phyloP scores from a whole-genome alignment of 2,797 vertebrate genomes.

The Karalla daura region DNA sequence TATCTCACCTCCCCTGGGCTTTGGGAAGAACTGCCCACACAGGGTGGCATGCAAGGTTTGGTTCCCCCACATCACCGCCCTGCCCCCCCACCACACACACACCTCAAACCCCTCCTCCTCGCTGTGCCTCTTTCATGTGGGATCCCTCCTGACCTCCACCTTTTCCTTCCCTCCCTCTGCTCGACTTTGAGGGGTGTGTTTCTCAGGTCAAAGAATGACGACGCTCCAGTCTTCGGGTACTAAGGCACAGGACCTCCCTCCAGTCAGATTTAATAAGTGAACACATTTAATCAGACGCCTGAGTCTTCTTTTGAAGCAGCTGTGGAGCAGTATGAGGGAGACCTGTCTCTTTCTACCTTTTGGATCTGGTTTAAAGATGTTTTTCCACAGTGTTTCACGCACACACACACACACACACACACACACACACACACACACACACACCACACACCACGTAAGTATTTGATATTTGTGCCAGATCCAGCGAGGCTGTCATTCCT shows the following conservation, averaged over 20 bases:
- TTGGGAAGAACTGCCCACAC: slow-evolving; percentile 99
- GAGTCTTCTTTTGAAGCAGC: slow-evolving; percentile 16
- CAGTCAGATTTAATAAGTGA: background rate
- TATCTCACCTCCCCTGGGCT: slow-evolving; percentile 99
- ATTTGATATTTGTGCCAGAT: slow-evolving; percentile 64
- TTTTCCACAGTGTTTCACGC: background rate
- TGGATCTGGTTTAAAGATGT: slow-evolving; percentile 70
- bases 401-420: background rate
- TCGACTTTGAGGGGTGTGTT: slow-evolving; percentile 63
- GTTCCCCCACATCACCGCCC: slow-evolving; percentile 79
- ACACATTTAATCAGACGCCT: background rate
- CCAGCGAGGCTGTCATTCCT: slow-evolving; percentile 79
- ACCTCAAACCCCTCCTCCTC: background rate
- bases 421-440: background rate
- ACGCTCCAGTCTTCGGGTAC: slow-evolving; percentile 68
- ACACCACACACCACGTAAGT: slow-evolving; percentile 23
- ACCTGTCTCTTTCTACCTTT: slow-evolving; percentile 76
- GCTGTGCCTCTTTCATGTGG: slow-evolving; percentile 49
- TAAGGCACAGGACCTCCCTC: slow-evolving; percentile 69
- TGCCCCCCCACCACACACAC: slow-evolving; percentile 5
- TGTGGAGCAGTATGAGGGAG: slow-evolving; percentile 20
- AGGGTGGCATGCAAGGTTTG: slow-evolving; percentile 99
- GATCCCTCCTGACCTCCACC: slow-evolving; percentile 76
- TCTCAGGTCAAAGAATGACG: slow-evolving; percentile 78
- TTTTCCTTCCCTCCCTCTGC: slow-evolving; percentile 61